These are phyloP conservation scores for Stichodactyla helianthus DNA, from an alignment of 64 coral and sea anemone genomes.

Conservation along the genomic window DNA sequence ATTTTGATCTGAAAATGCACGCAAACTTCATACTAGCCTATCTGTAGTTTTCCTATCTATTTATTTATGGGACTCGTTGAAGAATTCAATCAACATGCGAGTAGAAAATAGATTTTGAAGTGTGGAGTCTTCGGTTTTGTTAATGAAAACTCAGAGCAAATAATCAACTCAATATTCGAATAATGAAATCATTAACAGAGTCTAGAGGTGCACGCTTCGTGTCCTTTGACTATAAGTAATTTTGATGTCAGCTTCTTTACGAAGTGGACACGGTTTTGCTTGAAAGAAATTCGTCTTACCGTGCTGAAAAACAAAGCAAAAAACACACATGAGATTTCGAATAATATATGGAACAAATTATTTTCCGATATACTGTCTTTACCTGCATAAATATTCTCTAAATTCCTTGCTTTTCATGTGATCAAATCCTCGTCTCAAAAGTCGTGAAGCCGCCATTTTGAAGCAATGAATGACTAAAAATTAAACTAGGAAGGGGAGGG, in stretches of 20 bases:
- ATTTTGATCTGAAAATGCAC: too few relatives aligned
- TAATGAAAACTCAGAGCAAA: too few relatives aligned
- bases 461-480: neutral
- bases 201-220: too few relatives aligned
- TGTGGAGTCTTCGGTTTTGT: too few relatives aligned
- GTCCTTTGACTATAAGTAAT: too few relatives aligned
- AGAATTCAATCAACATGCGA: too few relatives aligned
- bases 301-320: slow-evolving; percentile 76
- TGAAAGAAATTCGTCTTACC: slow-evolving; percentile 64
- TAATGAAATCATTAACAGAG: too few relatives aligned
- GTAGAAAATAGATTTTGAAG: too few relatives aligned
- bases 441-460: slow-evolving; percentile 65
- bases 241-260: neutral
- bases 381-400: slow-evolving; percentile 93
- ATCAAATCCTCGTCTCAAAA: slow-evolving; percentile 44
- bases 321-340: neutral
- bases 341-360: neutral
- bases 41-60: too few relatives aligned
- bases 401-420: slow-evolving; percentile 98
- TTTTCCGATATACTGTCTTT: neutral
- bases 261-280: neutral
- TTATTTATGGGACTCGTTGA: too few relatives aligned
- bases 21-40: too few relatives aligned
- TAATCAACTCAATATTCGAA: too few relatives aligned
- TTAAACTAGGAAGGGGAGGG: neutral